These are phyloP conservation scores for Centropyge bicolor DNA, from an alignment of 2,797 vertebrate species.

Conservation along the genomic window DNA sequence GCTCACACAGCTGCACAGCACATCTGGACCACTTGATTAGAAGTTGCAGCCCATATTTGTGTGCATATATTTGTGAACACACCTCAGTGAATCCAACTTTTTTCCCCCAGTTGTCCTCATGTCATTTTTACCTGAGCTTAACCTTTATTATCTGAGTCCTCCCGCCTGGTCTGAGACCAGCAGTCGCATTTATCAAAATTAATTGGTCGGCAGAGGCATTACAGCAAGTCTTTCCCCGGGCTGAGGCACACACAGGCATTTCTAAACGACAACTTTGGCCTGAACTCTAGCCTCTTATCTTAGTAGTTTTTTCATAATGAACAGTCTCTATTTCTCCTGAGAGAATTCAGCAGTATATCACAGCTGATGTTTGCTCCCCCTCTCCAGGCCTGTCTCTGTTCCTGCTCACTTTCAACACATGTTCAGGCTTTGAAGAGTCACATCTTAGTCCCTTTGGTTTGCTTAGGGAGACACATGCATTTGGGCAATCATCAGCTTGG, in stretches of 20 bases:
- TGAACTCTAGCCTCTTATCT: conserved; percentile 32
- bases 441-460: background rate
- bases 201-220: conserved; percentile 75
- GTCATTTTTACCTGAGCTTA: conserved; percentile 8
- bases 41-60: conserved; percentile 22
- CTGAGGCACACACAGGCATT: conserved; percentile 37
- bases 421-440: background rate
- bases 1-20: conserved; percentile 1
- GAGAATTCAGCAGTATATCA: background rate
- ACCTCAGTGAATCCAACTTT: conserved; percentile 2
- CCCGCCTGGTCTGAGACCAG: conserved; percentile 49
- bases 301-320: conserved; percentile 11
- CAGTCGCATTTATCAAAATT: conserved; percentile 80
- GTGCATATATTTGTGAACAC: background rate
- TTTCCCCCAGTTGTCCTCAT: background rate
- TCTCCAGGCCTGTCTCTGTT: background rate
- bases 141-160: conserved; percentile 39
- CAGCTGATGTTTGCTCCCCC: background rate
- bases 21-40: conserved; percentile 25
- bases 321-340: conserved; percentile 18
- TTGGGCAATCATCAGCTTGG: background rate
- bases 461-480: background rate
- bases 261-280: conserved; percentile 46
- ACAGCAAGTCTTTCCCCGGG: conserved; percentile 55
- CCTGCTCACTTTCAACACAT: conserved; percentile 3